phyloP scores from a whole-genome alignment of 2,888 invertebrate species.

The Plutella xylostella region DNA sequence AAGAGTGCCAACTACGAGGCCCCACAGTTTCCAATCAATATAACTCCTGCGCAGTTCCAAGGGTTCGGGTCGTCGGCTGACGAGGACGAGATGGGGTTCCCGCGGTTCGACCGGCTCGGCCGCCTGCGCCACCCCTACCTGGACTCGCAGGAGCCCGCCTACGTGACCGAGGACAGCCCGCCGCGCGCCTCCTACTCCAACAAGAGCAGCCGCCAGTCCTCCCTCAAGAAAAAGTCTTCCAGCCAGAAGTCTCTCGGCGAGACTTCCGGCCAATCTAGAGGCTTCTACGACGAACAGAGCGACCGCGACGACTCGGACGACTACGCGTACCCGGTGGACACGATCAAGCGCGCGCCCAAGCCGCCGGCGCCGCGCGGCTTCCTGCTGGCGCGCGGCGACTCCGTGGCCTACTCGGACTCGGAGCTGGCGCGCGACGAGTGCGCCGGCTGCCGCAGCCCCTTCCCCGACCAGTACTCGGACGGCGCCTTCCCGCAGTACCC shows the following conservation, averaged over 20 bases:
- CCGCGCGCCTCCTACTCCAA: constrained; percentile 58
- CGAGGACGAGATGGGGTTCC: constrained; percentile 76
- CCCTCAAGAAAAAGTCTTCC: constrained; percentile 54
- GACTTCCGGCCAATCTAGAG: constrained; percentile 39
- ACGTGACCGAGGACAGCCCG: constrained; percentile 59
- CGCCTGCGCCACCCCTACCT: constrained; percentile 66
- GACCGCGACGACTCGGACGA: constrained; percentile 63
- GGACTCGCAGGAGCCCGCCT: constrained; percentile 57
- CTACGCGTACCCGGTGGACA: constrained; percentile 62
- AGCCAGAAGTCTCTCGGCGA: constrained; percentile 47
- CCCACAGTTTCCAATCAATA: constrained; percentile 54
- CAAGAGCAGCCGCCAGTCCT: constrained; percentile 60
- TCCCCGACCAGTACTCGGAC: constrained; percentile 48
- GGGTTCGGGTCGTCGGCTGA: constrained; percentile 73
- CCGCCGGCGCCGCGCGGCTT: constrained; percentile 51
- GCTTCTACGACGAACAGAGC: constrained; percentile 52
- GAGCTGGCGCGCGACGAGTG: constrained; percentile 54
- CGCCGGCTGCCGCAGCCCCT: constrained; percentile 56
- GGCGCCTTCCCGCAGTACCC: constrained; percentile 39
- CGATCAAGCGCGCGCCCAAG: constrained; percentile 62
- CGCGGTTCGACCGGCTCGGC: constrained; percentile 71
- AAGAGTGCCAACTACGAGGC: constrained; percentile 48
- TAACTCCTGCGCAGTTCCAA: constrained; percentile 67
- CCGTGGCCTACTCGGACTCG: constrained; percentile 56
- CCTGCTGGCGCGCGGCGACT: constrained; percentile 53